Base-by-base conservation (phyloP, 2,113 vertebrate genomes). In the Erythrocercus mccallii region DNA sequence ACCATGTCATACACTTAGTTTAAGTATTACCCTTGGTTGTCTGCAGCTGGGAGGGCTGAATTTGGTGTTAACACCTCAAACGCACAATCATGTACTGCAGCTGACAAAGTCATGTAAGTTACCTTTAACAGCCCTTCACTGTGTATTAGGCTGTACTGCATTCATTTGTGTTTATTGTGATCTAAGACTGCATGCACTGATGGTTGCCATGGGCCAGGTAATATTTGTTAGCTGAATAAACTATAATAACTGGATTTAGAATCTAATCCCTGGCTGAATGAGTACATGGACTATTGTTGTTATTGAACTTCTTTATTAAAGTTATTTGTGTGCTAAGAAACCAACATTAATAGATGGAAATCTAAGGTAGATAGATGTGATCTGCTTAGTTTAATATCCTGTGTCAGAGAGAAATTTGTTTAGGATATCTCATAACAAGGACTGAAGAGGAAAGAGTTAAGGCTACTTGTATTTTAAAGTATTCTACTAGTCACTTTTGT, bases 331-430 rank as follows among this genome's bases (percentile, higher is more conserved):
- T 48, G 21, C 42, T 86, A 62, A 72, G 66, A 95, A 92, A 60
- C 3, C 15, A 87, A 30, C 15, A 31, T 69, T 76, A 87, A 35
- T 33, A 78, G 31, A 77, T 72, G 25, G 21, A 19, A 66, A 58
- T 81, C 27, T 88, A 38, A 47, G 15, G 37, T 50, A 62, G 40
- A 14, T 35, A 47, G 40, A 70, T 58, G 58, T 57, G 40, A 81
- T 66, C 27, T 85, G 23, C 54, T 70, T 64, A 54, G 31, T 81
- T 91, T 92, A 90, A 70, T 96, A 94, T 93, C 66, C 87, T 90
- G 48, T 56, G 42, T 81, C 38, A 48, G 57, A 53, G 27, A 69
- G 11, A 85, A 76, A 65, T 58, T 64, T 58, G 5, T 70, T 14
- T 82, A 82, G 69, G 25, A 57, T 60, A 57, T 60, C 31, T 84